Conservation (phyloP, 2,888 invertebrate species). For the Nymphalis urticae region DNA sequence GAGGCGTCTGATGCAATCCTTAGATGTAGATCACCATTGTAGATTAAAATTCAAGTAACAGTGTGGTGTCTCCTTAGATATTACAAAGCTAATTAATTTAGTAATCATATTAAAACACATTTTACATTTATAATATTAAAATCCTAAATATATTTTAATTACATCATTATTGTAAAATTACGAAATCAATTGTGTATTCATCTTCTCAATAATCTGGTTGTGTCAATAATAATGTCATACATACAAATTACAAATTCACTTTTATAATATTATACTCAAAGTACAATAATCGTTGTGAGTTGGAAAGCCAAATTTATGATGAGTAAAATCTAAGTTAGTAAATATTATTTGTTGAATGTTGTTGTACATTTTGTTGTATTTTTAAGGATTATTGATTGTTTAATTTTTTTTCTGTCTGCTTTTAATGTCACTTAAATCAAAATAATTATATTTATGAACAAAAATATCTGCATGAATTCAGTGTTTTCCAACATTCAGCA, state of each 20-base stretch:
- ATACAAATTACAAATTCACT: not conserved
- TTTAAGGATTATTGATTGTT: not conserved
- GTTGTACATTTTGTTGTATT: not conserved
- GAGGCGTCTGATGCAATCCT: conserved; percentile 34
- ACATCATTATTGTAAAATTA: too few relatives aligned
- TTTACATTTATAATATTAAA: not conserved
- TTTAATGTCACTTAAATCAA: conserved; percentile 14
- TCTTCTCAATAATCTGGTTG: too few relatives aligned
- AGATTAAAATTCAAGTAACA: conserved; percentile 21
- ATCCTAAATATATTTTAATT: not conserved
- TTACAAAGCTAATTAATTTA: conserved; percentile 23
- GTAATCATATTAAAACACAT: conserved; percentile 6
- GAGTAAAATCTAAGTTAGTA: conserved; percentile 8
- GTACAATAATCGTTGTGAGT: conserved; percentile 19
- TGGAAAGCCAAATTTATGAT: conserved; percentile 12
- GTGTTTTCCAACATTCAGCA: conserved; percentile 19
- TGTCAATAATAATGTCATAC: too few relatives aligned
- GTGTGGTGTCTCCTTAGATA: conserved; percentile 8
- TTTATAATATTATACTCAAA: not conserved
- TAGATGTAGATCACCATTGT: conserved; percentile 35
- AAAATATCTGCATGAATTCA: conserved; percentile 20
- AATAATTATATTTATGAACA: not conserved
- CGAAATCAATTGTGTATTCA: too few relatives aligned
- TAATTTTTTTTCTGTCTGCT: conserved; percentile 7
- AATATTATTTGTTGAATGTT: not conserved